Conservation (phyloP, 2,113 vertebrate genomes). For the Neogobius melanostomus region DNA sequence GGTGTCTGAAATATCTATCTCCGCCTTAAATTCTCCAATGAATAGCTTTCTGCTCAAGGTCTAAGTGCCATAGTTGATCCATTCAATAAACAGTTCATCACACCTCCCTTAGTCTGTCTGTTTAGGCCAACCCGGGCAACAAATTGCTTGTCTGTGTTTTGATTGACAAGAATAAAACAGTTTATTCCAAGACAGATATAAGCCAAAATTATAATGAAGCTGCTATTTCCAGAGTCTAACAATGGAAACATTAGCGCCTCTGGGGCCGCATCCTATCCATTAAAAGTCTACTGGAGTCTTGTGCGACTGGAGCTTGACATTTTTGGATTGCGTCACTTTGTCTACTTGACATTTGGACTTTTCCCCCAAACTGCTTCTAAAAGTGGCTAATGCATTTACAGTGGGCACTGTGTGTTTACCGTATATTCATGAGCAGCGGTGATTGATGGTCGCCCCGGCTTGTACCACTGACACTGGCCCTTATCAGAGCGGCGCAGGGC, state of each 20-base stretch:
- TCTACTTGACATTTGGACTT: constrained; percentile 9
- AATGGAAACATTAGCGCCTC: neutral
- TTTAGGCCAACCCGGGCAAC: no score
- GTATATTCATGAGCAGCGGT: constrained; percentile 20
- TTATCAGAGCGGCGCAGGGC: constrained; percentile 12
- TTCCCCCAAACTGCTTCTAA: neutral
- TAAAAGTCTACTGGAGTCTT: neutral
- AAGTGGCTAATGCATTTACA: constrained; percentile 2
- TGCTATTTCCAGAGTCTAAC: neutral
- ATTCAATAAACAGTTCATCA: no score
- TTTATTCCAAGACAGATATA: no score
- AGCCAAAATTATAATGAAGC: neutral
- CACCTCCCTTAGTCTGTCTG: no score
- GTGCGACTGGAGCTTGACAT: constrained; percentile 8
- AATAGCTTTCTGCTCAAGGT: no score
- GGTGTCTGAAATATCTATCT: no score
- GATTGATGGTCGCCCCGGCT: constrained; percentile 35
- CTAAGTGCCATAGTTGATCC: no score
- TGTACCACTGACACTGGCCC: constrained; percentile 20
- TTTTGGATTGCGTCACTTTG: constrained; percentile 8
- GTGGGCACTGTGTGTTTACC: neutral
- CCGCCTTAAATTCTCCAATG: no score
- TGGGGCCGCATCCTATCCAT: neutral
- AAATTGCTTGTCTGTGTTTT: neutral
- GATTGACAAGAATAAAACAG: neutral